Evolutionary conservation across 2,888 invertebrate species (phyloP).

Genomic region (Nomada ferruginata): DNA sequence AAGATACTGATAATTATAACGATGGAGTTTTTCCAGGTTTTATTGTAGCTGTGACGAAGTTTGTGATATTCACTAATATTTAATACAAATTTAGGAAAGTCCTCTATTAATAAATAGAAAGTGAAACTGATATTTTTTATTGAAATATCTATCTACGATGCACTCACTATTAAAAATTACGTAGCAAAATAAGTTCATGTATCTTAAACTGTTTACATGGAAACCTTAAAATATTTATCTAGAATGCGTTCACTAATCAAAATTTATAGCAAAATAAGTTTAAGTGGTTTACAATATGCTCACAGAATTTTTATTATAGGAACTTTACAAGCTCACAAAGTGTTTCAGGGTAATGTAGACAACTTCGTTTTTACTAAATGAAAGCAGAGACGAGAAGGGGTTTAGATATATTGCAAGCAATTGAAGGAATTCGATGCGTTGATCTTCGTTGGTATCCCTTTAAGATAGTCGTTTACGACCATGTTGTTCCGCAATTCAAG

Average conservation of each 20-base stretch:
- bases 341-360: not conserved
- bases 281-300: no score
- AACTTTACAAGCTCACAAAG: no score
- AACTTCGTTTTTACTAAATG: not conserved
- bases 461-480: not conserved
- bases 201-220: no score
- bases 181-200: no score
- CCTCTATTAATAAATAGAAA: not conserved
- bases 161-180: no score
- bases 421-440: not conserved
- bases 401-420: not conserved
- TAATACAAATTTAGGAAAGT: not conserved
- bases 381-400: not conserved
- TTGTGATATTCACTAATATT: not conserved
- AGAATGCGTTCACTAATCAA: no score
- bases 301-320: no score
- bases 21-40: no score
- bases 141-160: not conserved
- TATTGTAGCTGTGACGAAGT: no score
- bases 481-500: not conserved
- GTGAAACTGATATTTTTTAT: not conserved
- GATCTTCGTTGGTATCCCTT: not conserved
- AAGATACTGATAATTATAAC: no score
- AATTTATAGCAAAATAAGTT: no score
- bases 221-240: no score